A percentile compares a stretch with the other conserved stretches of the same genome.
phyloP scores from a whole-genome alignment of 1,140 invertebrate genomes.

The Neelides sp. region DNA sequence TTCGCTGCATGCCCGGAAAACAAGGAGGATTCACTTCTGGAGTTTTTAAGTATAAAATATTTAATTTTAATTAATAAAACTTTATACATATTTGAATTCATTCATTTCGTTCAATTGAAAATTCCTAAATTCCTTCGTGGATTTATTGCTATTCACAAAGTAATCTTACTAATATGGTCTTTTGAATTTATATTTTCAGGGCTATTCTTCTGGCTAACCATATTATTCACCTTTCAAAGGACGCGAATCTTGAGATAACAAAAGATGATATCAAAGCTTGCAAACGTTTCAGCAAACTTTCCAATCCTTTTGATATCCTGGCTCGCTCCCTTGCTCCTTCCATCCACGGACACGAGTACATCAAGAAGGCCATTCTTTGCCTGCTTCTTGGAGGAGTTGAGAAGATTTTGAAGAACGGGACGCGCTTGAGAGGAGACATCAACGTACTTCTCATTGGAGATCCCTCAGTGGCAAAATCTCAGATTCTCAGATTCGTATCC shows the following conservation, averaged over 20 bases:
- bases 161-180: too few relatives aligned
- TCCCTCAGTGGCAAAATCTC: slow-evolving; percentile 97
- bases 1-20: slow-evolving; percentile 84
- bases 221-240: slow-evolving; percentile 78
- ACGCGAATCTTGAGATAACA: slow-evolving; percentile 66
- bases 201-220: slow-evolving; percentile 91
- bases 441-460: slow-evolving; percentile 96
- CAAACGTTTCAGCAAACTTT: slow-evolving; percentile 66
- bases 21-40: slow-evolving; percentile 85
- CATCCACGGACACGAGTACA: slow-evolving; percentile 93
- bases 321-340: slow-evolving; percentile 90
- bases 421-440: slow-evolving; percentile 91
- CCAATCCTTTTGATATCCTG: slow-evolving; percentile 68
- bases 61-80: neutral
- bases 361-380: slow-evolving; percentile 94
- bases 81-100: slow-evolving; percentile 6
- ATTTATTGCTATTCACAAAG: too few relatives aligned
- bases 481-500: slow-evolving; percentile 87
- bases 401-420: slow-evolving; percentile 90
- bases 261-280: slow-evolving; percentile 80
- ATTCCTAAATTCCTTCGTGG: too few relatives aligned
- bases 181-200: too few relatives aligned
- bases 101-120: too few relatives aligned
- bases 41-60: slow-evolving; percentile 63
- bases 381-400: slow-evolving; percentile 89